Base-by-base conservation (phyloP, 2,888 invertebrate species). In the Tipula unca region DNA sequence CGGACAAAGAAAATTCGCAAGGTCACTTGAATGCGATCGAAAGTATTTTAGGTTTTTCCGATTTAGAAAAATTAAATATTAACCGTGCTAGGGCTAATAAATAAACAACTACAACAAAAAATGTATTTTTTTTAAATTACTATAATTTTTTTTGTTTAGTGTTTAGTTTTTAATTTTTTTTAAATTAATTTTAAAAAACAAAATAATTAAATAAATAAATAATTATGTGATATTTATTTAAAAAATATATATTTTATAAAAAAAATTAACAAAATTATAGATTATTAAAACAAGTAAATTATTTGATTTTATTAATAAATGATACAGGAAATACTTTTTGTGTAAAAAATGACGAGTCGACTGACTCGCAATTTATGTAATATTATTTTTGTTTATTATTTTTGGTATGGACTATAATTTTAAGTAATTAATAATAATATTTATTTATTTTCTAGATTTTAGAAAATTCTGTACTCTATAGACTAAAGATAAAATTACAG, bases 11-110 rank as follows among this genome's bases (percentile, higher is more conserved):
- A 90, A 97, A 97, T 89, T 95, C 95, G 86, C 95, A 95, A 88
- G 96, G 97, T 17, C 98, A 98, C 90, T 92, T 98, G 86, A 94
- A 94, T 89, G 98, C 97, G 85, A 97, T 98, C 87, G 96, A 97
- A 91, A 97, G 97, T 90, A 97, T 98, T 89, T 92, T 98, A 88
- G 96, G 96, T 86, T 97, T 96, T 90, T 94, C 94, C n/a, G 95
- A 95, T 86, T 93, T 93, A 85, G 97, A 97, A 90, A 96, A 95
- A 90, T 92, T 93, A 88, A 95, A 94, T 89, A 97, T 97, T 89
- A 95, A 94, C 88, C 95, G 94, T 88, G 94, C 94, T 87, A 92
- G 94, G 89, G 88, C 92, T 87, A 87, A 89, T 86, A 91, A 91
- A 88, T 91, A 89, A 89, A n/a, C n/a, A n/a, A n/a, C n/a, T n/a